Conservation (phyloP, 2,888 invertebrate genomes). For the Cheilosia urbana region DNA sequence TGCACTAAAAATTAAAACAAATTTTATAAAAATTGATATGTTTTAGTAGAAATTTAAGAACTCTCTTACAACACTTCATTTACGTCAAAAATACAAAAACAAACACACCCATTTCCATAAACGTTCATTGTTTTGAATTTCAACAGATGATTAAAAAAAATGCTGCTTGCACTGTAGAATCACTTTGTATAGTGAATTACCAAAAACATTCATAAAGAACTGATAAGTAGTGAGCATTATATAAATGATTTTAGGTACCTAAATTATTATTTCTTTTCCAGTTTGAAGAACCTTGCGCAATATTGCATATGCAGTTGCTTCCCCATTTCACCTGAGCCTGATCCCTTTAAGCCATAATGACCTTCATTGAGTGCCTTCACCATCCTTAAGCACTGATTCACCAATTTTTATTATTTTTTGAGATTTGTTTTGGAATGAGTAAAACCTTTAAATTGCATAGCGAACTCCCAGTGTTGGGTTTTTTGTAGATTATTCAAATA, state of each 20-base stretch:
- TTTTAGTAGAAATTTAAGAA: constrained; percentile 13
- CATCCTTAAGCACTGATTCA: constrained; percentile 42
- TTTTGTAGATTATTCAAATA: constrained; percentile 61
- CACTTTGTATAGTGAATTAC: constrained; percentile 16
- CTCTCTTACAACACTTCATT: constrained; percentile 44
- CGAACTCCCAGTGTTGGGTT: constrained; percentile 64
- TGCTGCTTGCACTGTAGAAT: constrained; percentile 52
- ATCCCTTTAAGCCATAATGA: constrained; percentile 30
- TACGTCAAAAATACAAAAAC: constrained; percentile 30
- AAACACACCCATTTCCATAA: constrained; percentile 62
- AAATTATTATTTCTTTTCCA: constrained; percentile 23
- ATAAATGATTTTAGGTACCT: constrained; percentile 40
- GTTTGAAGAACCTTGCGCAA: constrained; percentile 22
- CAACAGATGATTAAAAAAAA: constrained; percentile 14
- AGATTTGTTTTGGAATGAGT: constrained; percentile 71
- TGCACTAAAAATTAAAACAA: constrained; percentile 5
- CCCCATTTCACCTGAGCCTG: constrained; percentile 22
- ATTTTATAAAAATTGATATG: not conserved
- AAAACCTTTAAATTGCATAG: constrained; percentile 68
- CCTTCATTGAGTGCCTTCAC: constrained; percentile 30
- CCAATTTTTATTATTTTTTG: constrained; percentile 8
- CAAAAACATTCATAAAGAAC: constrained; percentile 25
- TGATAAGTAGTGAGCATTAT: constrained; percentile 17
- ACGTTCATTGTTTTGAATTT: constrained; percentile 35
- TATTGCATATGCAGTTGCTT: constrained; percentile 42